phyloP scores from a whole-genome alignment of 1,140 invertebrate species.

The Artemia franciscana region DNA sequence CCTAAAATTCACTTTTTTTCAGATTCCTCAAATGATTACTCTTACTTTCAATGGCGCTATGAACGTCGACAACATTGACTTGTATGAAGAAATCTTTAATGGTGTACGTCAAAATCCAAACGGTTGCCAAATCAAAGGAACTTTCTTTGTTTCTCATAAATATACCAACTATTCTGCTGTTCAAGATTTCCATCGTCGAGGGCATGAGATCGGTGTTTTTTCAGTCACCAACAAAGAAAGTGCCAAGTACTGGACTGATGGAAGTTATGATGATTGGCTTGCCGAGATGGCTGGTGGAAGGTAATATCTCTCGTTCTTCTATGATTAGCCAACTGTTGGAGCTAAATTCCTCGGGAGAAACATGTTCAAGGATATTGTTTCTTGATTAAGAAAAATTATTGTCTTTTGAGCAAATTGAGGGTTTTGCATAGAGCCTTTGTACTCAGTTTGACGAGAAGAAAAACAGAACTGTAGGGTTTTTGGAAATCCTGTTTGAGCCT shows the following conservation, averaged over 20 bases:
- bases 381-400: too few relatives aligned
- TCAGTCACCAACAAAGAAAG: constrained; percentile 80
- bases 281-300: constrained; percentile 86
- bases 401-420: too few relatives aligned
- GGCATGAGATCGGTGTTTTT: constrained; percentile 81
- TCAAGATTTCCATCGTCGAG: constrained; percentile 64
- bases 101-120: constrained; percentile 67
- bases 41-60: constrained; percentile 82
- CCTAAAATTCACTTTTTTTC: constrained; percentile 3
- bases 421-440: too few relatives aligned
- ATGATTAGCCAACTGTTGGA: too few relatives aligned
- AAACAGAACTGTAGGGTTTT: too few relatives aligned
- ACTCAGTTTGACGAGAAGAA: too few relatives aligned
- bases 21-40: constrained; percentile 79
- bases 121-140: constrained; percentile 74
- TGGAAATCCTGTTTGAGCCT: too few relatives aligned
- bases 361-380: too few relatives aligned
- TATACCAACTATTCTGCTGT: constrained; percentile 86
- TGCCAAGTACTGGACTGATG: constrained; percentile 64
- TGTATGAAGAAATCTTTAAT: constrained; percentile 74
- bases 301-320: too few relatives aligned
- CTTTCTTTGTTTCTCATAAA: constrained; percentile 88
- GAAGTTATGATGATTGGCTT: constrained; percentile 70
- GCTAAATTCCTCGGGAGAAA: too few relatives aligned
- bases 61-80: constrained; percentile 77